Evolutionary conservation across 2,888 invertebrate species (phyloP), one percentile per base, ranked within the genome.

Genomic region (Litoditis marina): DNA sequence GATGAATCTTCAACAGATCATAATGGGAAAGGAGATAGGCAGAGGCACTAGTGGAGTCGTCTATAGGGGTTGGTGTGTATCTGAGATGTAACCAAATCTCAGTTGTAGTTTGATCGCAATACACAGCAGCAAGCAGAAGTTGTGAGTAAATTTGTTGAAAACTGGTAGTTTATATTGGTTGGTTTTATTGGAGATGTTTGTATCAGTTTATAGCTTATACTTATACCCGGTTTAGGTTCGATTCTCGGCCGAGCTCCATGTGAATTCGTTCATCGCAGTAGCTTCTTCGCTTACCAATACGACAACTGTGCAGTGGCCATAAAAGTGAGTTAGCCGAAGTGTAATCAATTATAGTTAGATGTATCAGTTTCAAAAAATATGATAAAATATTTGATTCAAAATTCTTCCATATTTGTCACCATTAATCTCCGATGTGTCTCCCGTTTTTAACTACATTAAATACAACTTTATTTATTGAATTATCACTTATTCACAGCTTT

Each of bases 1-100:
- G 46, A 60, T 60, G 60, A 60, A 53, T 34, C 39, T 51, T 3
- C 60, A 60, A 19, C 60, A 60, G 34, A 60, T 60, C 19, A 52
- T 42, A 2, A 42, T 46, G 53, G 60, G 60, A 32, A 30, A 30
- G 7, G 60, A 60, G 32, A 13, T 60, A 11, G 60, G 60, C 11
- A 36, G 60, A 53, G 60, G 60, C 4, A n/a, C 42, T 19, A 36
- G 60, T 54, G 51, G 52, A 30, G 53, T 53, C 3, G 60, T 60
- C 39, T 60, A 54, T 32, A 19, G 60, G 42, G 60, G 60, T 60
- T 27, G 7, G 54, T 8, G 13, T 39, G 11, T 13, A n/a, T n/a
- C 11, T 39, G 11, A 39, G 11, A 13, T 13, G 11, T 39, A 11
- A 39, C 39, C n/a, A 39, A 39, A 39, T 11, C n/a, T n/a, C n/a